Conservation (phyloP, 2,113 vertebrate genomes). For the Helogale parvula region DNA sequence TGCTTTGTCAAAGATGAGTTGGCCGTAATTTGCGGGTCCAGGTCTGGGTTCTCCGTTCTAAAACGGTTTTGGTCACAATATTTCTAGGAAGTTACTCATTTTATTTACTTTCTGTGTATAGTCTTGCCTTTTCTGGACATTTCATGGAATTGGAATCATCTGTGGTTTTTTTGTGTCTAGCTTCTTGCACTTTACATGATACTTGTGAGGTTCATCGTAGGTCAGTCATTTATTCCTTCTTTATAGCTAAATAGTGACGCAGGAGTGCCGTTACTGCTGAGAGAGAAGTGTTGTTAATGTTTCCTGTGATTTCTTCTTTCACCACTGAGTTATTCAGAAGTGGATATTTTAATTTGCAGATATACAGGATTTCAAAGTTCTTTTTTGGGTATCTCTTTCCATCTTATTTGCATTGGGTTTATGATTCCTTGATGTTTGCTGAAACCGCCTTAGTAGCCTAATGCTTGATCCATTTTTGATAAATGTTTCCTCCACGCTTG, state of each 20-base stretch:
- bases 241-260: neutral
- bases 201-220: neutral
- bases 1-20: no score
- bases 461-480: neutral
- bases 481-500: neutral
- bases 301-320: neutral
- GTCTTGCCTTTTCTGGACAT: neutral
- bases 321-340: neutral
- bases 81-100: neutral
- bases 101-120: neutral
- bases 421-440: neutral
- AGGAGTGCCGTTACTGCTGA: neutral
- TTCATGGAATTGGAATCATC: neutral
- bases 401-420: slow-evolving; percentile 2
- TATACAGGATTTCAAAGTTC: slow-evolving; percentile 8
- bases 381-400: slow-evolving; percentile 11
- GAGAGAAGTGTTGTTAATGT: slow-evolving; percentile 8
- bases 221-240: neutral
- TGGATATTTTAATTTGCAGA: slow-evolving; percentile 9
- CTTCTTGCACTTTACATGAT: neutral
- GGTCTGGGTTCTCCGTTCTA: no score
- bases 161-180: neutral
- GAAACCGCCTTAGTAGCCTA: neutral
- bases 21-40: no score
- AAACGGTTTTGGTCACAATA: neutral